Percentiles rank a stretch among this genome's conserved stretches.
These are phyloP conservation scores for Melanophora roralis DNA, from an alignment of 2,888 invertebrate species.

Conservation along the genomic window DNA sequence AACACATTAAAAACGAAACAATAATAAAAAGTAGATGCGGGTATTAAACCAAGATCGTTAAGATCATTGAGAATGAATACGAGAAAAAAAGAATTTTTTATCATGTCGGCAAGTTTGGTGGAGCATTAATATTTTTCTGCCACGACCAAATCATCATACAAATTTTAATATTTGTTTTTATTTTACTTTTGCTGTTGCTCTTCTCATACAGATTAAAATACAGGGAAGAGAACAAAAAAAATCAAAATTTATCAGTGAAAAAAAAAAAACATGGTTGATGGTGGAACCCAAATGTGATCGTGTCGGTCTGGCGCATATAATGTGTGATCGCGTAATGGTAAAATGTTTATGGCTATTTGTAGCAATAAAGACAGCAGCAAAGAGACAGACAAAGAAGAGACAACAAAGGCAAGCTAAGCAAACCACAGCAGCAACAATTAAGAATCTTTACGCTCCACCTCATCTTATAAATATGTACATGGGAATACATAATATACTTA, in stretches of 20 bases:
- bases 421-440: constrained; percentile 51
- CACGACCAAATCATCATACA: constrained; percentile 49
- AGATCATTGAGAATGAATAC: constrained; percentile 46
- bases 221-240: constrained; percentile 27
- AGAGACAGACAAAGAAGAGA: constrained; percentile 6
- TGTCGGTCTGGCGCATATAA: constrained; percentile 57
- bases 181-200: constrained; percentile 3
- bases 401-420: constrained; percentile 22
- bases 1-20: constrained; percentile 24
- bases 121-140: constrained; percentile 30
- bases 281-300: constrained; percentile 47
- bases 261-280: constrained; percentile 45
- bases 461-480: constrained; percentile 21
- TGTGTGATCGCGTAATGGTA: constrained; percentile 50
- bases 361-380: constrained; percentile 38
- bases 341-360: constrained; percentile 56
- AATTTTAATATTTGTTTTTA: constrained; percentile 12
- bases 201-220: constrained; percentile 32
- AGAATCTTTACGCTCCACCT: constrained; percentile 62
- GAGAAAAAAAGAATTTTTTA: neutral
- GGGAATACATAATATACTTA: too few relatives aligned
- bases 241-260: constrained; percentile 40
- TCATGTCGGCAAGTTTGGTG: constrained; percentile 18
- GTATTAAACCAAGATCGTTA: constrained; percentile 50
- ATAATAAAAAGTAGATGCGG: constrained; percentile 48